A percentile compares a stretch with the other conserved stretches of the same genome.
phyloP scores from a whole-genome alignment of 2,888 invertebrate species.

The Epistrophella euchroma region DNA sequence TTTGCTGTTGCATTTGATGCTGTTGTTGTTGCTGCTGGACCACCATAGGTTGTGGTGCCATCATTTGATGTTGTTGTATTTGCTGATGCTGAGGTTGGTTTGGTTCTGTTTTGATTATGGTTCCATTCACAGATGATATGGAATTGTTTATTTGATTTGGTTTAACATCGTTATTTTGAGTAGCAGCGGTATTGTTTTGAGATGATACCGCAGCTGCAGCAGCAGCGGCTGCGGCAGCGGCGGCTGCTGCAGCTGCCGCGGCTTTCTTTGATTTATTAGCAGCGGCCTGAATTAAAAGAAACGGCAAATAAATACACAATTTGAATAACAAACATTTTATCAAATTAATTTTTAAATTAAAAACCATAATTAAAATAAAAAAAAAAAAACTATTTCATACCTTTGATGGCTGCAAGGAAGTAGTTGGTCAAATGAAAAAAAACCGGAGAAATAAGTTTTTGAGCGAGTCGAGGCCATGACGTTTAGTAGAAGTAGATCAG shows the following conservation, averaged over 20 bases:
- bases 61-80: conserved; percentile 78
- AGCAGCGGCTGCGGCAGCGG: conserved; percentile 78
- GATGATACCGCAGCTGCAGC: conserved; percentile 52
- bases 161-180: conserved; percentile 75
- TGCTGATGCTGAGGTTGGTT: conserved; percentile 75
- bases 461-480: conserved; percentile 36
- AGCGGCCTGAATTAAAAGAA: conserved; percentile 79
- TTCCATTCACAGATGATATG: conserved; percentile 70
- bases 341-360: background rate
- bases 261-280: conserved; percentile 83
- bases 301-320: conserved; percentile 15
- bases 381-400: conserved; percentile 77
- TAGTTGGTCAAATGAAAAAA: conserved; percentile 44
- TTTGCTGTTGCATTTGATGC: conserved; percentile 63
- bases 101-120: conserved; percentile 64
- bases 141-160: conserved; percentile 74
- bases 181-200: conserved; percentile 68
- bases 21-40: conserved; percentile 65
- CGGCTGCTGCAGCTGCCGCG: conserved; percentile 79
- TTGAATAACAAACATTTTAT: background rate
- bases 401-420: conserved; percentile 80
- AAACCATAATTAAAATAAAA: background rate
- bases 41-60: conserved; percentile 67
- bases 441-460: conserved; percentile 53
- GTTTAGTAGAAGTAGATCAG: conserved; percentile 44